Evolutionary conservation across 2,113 vertebrate genomes (phyloP).

Genomic region (Centrocercus urophasianus): DNA sequence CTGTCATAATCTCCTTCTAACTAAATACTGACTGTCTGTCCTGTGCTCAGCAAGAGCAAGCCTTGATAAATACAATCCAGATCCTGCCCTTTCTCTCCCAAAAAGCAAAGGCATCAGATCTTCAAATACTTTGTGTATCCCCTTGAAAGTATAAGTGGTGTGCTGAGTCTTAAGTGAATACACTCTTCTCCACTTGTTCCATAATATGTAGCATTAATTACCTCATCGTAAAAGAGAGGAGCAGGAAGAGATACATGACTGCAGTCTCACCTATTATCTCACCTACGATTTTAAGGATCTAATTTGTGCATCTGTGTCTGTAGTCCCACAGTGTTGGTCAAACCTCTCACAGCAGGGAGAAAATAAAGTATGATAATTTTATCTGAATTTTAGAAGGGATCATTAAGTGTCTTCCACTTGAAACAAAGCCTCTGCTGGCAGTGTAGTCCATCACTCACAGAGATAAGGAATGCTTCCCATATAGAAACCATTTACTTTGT

Average conservation of each 20-base stretch:
- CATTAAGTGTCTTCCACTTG: slow-evolving; percentile 11
- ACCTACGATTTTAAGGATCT: neutral
- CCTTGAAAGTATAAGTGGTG: neutral
- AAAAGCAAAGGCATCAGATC: neutral
- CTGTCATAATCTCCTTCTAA: slow-evolving; percentile 5
- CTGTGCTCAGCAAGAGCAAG: neutral
- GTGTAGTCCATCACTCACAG: slow-evolving; percentile 11
- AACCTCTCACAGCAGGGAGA: neutral
- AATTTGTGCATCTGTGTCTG: neutral
- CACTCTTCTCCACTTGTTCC: neutral
- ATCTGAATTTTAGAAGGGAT: slow-evolving; percentile 14
- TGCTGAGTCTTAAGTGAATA: neutral
- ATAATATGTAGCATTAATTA: neutral
- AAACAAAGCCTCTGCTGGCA: slow-evolving; percentile 1
- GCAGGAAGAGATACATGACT: neutral
- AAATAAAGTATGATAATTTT: slow-evolving; percentile 25
- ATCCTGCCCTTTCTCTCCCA: neutral
- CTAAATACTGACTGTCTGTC: neutral
- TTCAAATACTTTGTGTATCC: slow-evolving; percentile 9
- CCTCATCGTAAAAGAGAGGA: neutral
- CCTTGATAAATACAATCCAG: slow-evolving; percentile 21
- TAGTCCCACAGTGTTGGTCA: neutral
- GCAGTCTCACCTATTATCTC: neutral
- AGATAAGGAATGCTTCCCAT: slow-evolving; percentile 58
- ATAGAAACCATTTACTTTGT: slow-evolving; percentile 58